A percentile compares a stretch with the other conserved stretches of the same genome.
Conservation (phyloP, 2,888 invertebrate genomes). For the Aromia moschata region DNA sequence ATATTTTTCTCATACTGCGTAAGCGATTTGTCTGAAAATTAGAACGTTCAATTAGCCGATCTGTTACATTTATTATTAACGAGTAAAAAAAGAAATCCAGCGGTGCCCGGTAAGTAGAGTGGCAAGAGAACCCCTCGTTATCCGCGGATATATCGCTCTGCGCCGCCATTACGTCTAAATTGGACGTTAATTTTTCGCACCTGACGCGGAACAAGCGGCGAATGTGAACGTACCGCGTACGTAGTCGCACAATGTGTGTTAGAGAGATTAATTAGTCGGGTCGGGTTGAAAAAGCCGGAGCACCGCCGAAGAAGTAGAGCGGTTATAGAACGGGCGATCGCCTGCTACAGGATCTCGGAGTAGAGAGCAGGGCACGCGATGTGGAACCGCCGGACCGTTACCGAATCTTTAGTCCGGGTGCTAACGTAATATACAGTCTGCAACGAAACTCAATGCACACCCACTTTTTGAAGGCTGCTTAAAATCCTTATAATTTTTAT, state of each 20-base stretch:
- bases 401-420: conserved; percentile 3
- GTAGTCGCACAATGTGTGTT: conserved; percentile 31
- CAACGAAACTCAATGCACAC: too few relatives aligned
- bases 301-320: conserved; percentile 28
- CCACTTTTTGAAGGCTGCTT: too few relatives aligned
- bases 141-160: conserved; percentile 1
- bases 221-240: conserved; percentile 29
- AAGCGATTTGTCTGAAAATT: neutral
- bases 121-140: neutral
- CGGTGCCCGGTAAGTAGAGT: neutral
- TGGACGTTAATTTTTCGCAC: conserved; percentile 21
- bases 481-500: too few relatives aligned
- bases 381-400: conserved; percentile 6
- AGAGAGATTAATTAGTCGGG: conserved; percentile 36
- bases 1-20: neutral
- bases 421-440: neutral
- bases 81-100: neutral
- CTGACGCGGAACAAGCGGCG: conserved; percentile 22
- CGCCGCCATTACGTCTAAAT: conserved; percentile 18
- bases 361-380: conserved; percentile 5
- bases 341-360: conserved; percentile 22
- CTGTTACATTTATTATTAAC: neutral
- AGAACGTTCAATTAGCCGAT: neutral
- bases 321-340: conserved; percentile 13
- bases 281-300: conserved; percentile 31